Evolutionary conservation across 2,113 vertebrate genomes (phyloP).

Genomic region (Fregata magnificens): DNA sequence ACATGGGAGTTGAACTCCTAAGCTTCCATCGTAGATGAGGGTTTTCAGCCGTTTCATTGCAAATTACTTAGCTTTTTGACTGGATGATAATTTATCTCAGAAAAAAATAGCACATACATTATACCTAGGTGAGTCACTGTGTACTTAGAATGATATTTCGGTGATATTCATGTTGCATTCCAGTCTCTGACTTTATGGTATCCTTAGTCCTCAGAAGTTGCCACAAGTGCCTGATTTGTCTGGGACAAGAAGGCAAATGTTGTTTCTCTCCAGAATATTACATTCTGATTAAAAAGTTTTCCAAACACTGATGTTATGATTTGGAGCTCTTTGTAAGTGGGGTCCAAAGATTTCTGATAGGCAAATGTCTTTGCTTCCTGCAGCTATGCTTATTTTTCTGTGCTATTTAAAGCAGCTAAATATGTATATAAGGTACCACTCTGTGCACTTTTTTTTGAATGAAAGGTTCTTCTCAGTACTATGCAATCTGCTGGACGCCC

Average conservation of each 20-base stretch:
- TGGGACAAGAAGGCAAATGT: background rate
- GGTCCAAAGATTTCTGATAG: background rate
- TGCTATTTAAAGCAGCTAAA: background rate
- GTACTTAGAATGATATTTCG: background rate
- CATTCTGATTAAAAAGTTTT: background rate
- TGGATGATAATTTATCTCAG: background rate
- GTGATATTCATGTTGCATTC: background rate
- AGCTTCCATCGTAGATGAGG: background rate
- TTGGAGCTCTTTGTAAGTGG: background rate
- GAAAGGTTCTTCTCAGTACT: background rate
- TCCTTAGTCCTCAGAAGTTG: background rate
- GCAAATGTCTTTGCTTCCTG: background rate
- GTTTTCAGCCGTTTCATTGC: background rate
- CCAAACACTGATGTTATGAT: background rate
- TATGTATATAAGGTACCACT: background rate
- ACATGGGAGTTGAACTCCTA: background rate
- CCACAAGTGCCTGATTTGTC: background rate
- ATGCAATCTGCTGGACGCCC: background rate
- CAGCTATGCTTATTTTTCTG: background rate
- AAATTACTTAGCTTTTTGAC: background rate
- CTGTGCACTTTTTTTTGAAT: background rate
- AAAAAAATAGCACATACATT: background rate
- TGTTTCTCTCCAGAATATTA: background rate
- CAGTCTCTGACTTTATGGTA: background rate
- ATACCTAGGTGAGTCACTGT: background rate